Conservation (phyloP, 1,140 invertebrate species). For the Parasteatoda tepidariorum region DNA sequence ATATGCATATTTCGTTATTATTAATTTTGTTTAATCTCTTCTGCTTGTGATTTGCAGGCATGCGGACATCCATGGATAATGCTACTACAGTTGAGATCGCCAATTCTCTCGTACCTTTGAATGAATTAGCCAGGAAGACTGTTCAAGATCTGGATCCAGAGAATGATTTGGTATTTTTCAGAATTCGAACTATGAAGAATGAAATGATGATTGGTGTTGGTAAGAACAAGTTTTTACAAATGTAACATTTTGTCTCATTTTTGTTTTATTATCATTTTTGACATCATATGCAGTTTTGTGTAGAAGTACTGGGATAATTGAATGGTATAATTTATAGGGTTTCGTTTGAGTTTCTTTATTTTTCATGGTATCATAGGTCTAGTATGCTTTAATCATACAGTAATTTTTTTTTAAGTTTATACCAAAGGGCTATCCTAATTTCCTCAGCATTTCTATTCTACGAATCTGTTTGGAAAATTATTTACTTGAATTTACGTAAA, state of each 20-base stretch:
- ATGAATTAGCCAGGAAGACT: constrained; percentile 91
- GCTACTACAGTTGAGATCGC: constrained; percentile 95
- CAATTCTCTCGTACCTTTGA: constrained; percentile 88
- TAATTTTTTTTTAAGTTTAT: no score
- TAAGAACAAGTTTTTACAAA: constrained; percentile 63
- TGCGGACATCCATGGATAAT: constrained; percentile 81
- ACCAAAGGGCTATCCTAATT: no score
- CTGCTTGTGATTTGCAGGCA: not conserved
- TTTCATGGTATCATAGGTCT: no score
- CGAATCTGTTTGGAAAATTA: no score
- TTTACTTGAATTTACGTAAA: no score
- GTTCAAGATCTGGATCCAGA: constrained; percentile 95
- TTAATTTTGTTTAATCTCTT: no score
- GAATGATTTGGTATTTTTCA: constrained; percentile 95
- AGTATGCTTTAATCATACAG: no score
- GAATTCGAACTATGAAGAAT: constrained; percentile 95
- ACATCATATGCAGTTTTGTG: not conserved
- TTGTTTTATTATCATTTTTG: not conserved
- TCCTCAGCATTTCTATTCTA: no score
- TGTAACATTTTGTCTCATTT: not conserved
- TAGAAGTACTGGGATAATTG: no score
- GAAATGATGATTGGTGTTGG: constrained; percentile 97
- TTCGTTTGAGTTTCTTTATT: no score
- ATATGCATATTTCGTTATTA: no score
- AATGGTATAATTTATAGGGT: no score